phyloP scores from a whole-genome alignment of 2,797 vertebrate species.

The Halcyon chelicuti region DNA sequence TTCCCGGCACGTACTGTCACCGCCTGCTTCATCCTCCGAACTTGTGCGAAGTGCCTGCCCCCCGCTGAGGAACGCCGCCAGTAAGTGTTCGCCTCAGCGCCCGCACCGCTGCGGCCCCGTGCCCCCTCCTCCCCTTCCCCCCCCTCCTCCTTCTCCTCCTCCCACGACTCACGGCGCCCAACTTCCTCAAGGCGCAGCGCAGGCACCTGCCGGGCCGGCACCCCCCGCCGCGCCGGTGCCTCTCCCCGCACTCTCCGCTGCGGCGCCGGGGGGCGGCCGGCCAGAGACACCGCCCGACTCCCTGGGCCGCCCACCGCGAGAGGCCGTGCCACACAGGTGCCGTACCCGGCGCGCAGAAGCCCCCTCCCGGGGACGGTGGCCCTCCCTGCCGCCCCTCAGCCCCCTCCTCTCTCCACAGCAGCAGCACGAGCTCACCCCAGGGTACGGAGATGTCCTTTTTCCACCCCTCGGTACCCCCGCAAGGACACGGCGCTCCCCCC shows the following conservation, averaged over 20 bases:
- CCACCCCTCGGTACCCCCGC: neutral
- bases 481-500: neutral
- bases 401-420: neutral
- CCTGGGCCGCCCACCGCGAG: neutral
- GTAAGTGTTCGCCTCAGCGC: neutral
- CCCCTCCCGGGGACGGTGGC: too few relatives aligned
- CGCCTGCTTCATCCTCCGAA: neutral
- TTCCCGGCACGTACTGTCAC: neutral
- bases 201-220: neutral
- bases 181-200: neutral
- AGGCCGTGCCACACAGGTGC: neutral
- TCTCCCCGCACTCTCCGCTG: neutral
- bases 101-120: neutral
- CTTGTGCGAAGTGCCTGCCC: neutral
- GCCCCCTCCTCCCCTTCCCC: neutral
- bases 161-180: neutral
- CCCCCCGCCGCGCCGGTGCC: neutral
- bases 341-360: neutral
- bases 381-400: neutral
- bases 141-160: neutral
- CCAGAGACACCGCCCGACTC: neutral
- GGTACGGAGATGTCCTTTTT: neutral
- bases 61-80: neutral
- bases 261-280: neutral
- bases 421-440: neutral